Conservation (phyloP, 2,113 vertebrate genomes). For the Corynorhinus townsendii region DNA sequence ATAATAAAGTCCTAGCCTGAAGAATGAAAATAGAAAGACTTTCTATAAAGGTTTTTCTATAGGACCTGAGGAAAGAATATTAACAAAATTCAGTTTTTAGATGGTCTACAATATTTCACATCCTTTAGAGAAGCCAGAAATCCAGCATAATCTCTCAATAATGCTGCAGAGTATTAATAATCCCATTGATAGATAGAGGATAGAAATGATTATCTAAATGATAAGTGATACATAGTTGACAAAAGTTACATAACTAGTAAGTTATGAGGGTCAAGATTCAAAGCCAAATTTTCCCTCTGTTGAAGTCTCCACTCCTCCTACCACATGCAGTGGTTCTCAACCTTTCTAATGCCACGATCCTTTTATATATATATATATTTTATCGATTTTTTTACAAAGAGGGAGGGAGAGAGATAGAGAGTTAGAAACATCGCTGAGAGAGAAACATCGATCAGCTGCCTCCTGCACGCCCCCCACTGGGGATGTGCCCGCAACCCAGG, state of each 20-base stretch:
- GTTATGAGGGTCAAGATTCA: neutral
- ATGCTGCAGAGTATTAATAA: neutral
- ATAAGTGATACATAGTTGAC: neutral
- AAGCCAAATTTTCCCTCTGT: neutral
- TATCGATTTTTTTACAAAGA: no score
- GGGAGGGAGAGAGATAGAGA: no score
- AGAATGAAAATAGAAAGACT: neutral
- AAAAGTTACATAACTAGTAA: neutral
- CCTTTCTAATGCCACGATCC: no score
- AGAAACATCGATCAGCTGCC: no score
- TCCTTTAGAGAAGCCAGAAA: slow-evolving; percentile 2
- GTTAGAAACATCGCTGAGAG: no score
- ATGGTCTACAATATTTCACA: neutral
- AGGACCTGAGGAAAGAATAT: neutral
- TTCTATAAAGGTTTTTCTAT: neutral
- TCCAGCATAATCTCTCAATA: no score
- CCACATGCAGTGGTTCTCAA: no score
- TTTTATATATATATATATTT: no score
- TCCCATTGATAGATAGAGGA: neutral
- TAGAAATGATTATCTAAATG: neutral
- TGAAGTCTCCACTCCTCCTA: neutral
- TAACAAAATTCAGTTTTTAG: neutral
- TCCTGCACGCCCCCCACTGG: no score
- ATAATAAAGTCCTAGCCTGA: neutral
- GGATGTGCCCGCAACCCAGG: no score